Evolutionary conservation across 2,797 vertebrate genomes (phyloP).

Genomic region (Pipistrellus kuhlii): DNA sequence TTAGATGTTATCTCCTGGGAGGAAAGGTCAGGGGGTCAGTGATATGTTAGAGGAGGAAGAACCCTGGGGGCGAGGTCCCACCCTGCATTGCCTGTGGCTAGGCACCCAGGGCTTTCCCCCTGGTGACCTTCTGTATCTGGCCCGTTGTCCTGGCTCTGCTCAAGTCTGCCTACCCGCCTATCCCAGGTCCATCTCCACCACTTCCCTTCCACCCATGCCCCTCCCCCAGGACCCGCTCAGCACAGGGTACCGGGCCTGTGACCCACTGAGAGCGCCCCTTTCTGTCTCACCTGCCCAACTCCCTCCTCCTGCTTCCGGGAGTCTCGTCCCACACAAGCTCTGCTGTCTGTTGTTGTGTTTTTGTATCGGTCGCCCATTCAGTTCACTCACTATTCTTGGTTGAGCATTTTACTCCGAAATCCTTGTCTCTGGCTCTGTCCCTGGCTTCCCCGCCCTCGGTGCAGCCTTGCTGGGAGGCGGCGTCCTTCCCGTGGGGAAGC

Average conservation of each 20-base stretch:
- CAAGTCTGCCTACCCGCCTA: no score
- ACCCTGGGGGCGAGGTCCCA: no score
- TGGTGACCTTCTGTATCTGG: no score
- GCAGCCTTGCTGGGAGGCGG: neutral
- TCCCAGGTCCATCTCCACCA: neutral
- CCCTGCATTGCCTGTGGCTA: no score
- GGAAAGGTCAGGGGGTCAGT: no score
- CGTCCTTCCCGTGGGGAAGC: neutral
- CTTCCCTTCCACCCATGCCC: neutral
- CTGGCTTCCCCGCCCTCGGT: neutral
- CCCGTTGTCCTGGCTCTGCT: no score
- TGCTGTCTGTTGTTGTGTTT: neutral
- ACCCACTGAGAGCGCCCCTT: neutral
- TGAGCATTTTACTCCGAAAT: neutral
- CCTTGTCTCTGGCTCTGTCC: neutral
- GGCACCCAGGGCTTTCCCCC: no score
- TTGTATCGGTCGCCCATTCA: neutral
- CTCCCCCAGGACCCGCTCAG: neutral
- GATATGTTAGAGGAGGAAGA: no score
- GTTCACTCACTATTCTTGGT: neutral
- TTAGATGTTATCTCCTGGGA: no score
- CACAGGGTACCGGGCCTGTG: neutral
- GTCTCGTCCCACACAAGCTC: neutral
- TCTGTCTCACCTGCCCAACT: neutral
- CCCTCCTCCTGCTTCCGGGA: neutral